Conservation (phyloP, 2,888 invertebrate genomes). For the Diaphora mendica region DNA sequence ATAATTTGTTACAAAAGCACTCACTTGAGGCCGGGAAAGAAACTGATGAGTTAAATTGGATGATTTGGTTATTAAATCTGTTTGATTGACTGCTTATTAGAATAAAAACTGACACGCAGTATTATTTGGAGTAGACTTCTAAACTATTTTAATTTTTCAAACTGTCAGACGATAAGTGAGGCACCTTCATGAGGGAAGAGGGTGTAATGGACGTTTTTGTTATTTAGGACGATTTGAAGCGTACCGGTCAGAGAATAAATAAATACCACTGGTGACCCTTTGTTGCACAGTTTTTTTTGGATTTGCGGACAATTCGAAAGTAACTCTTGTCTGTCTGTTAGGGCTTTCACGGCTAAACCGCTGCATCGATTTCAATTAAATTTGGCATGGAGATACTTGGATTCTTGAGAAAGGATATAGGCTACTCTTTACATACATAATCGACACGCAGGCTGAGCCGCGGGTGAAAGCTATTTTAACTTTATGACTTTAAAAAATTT, state of each 20-base stretch:
- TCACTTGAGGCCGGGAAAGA: conserved; percentile 9
- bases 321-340: too few relatives aligned
- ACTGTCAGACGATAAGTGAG: too few relatives aligned
- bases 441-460: too few relatives aligned
- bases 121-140: not conserved
- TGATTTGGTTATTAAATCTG: conserved; percentile 12
- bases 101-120: not conserved
- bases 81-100: conserved; percentile 13
- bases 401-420: too few relatives aligned
- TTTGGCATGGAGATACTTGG: too few relatives aligned
- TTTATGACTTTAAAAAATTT: not conserved
- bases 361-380: too few relatives aligned
- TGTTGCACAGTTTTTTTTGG: not conserved
- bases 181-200: not conserved
- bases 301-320: not conserved
- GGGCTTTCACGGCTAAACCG: too few relatives aligned
- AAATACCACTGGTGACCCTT: not conserved
- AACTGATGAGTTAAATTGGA: conserved; percentile 9
- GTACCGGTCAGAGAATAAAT: not conserved
- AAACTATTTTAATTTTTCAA: not conserved
- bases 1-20: conserved; percentile 28
- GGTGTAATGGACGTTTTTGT: not conserved
- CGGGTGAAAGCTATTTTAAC: too few relatives aligned
- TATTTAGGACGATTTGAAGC: not conserved
- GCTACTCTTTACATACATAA: too few relatives aligned